Evolutionary conservation across 2,113 vertebrate species (phyloP).

Genomic region (Platycercus adscitus): DNA sequence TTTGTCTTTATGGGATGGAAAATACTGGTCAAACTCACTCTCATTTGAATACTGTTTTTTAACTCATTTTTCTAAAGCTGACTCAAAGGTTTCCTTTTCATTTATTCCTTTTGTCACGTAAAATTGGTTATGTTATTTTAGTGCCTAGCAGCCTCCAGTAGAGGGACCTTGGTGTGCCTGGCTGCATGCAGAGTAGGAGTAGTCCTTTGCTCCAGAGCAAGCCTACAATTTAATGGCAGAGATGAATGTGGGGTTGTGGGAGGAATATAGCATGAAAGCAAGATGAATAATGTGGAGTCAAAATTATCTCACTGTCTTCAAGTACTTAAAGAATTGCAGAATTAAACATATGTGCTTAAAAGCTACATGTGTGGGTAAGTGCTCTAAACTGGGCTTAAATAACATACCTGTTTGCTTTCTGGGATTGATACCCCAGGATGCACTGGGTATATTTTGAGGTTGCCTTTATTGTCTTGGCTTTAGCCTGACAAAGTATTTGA

Average conservation of each 20-base stretch:
- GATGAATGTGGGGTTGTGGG: neutral
- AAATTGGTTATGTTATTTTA: rapidly evolving
- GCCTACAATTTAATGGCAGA: neutral
- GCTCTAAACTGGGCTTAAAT: neutral
- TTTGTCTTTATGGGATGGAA: neutral
- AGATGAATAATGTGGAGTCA: neutral
- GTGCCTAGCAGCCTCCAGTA: neutral
- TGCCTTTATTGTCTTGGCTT: neutral
- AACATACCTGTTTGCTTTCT: neutral
- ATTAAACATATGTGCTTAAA: neutral
- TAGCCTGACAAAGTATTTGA: rapidly evolving
- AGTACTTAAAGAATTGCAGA: neutral
- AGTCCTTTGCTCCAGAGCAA: neutral
- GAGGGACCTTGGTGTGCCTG: neutral
- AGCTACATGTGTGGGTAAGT: neutral
- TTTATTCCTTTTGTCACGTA: neutral
- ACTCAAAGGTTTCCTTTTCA: neutral
- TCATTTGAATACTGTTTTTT: neutral
- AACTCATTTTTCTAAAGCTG: neutral
- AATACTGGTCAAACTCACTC: neutral
- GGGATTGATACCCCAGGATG: neutral
- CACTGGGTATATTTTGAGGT: neutral
- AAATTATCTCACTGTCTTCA: neutral
- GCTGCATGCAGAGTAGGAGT: neutral
- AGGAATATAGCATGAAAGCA: neutral